Base-by-base conservation (phyloP, 2,797 vertebrate species). In the Peromyscus aztecus region DNA sequence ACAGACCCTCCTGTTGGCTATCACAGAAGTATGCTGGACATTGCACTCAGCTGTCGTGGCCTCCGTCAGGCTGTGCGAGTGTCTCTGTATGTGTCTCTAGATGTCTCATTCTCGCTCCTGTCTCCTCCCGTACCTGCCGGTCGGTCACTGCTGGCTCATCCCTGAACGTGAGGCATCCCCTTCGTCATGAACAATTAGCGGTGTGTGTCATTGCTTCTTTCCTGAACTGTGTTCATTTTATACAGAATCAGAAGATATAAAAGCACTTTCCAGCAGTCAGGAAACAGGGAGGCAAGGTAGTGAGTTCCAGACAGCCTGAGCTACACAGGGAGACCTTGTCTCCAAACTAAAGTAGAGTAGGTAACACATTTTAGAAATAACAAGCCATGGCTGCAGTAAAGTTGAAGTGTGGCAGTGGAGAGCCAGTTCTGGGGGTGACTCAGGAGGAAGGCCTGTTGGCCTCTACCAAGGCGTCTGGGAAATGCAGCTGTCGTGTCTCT, bases 301-400 rank as follows among this genome's bases (percentile, higher is more conserved):
- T 31, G 49, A 75, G 24, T 31, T 40, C 23, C 69, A 73, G 34
- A 23, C 14, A 73, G 7, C 37, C n/a, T n/a, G 23, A 55, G n/a
- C n/a, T 75, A 40, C 49, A 40, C 7, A 59, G 12, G 52, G 14
- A 57, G 13, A 55, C 23, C 8, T 37, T 87, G 46, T 37, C 67
- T 73, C 34, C 46, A 52, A 87, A 87, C 8, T 24, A 40, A 82
- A 59, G 19, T 52, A 34, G 93, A 69, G 57, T 37, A 40, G 59
- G 7, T 0, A 80, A 8, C 46, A 55, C 40, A 63, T 90, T 77
- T 94, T 86, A 89, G 49, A 92, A 95, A 2, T 80, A 87, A 95
- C 49, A 63, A 94, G 6, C 91, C 82, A 89, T 87, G 16, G 88
- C 90, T 97, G 96, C 97, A 94, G 94, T 96, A 95, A 89, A 40